Percentiles rank a stretch among this genome's conserved stretches.
phyloP scores from a whole-genome alignment of 1,140 invertebrate genomes.

The Trichonephila clavata region DNA sequence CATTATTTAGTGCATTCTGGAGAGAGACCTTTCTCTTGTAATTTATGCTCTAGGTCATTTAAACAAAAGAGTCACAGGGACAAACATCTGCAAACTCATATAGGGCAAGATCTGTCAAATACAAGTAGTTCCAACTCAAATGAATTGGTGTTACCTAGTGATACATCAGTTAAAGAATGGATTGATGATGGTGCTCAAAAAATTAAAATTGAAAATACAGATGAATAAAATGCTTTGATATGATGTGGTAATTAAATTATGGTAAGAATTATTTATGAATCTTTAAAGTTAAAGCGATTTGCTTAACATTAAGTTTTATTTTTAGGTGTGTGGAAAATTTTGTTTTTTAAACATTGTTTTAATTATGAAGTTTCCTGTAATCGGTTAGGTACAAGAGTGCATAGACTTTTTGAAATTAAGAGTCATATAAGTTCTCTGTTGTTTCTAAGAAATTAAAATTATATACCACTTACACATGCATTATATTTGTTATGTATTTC shows the following conservation, averaged over 20 bases:
- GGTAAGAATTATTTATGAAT: background rate
- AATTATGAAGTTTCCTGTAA: no score
- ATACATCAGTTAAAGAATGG: background rate
- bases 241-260: no score
- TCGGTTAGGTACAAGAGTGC: no score
- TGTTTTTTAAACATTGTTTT: no score
- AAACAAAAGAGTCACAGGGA: background rate
- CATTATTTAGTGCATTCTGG: constrained; percentile 45
- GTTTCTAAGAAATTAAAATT: no score
- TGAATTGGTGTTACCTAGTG: background rate
- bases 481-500: no score
- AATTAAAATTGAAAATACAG: background rate
- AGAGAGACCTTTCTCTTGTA: background rate
- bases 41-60: constrained; percentile 9
- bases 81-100: constrained; percentile 54
- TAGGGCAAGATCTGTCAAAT: background rate
- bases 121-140: background rate
- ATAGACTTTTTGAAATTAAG: no score
- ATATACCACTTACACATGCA: no score
- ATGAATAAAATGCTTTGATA: background rate
- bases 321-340: no score
- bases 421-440: no score
- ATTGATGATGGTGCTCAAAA: background rate
- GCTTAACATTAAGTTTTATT: no score
- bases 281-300: no score